phyloP scores from a whole-genome alignment of 2,113 vertebrate species.

The Lophura nycthemera region DNA sequence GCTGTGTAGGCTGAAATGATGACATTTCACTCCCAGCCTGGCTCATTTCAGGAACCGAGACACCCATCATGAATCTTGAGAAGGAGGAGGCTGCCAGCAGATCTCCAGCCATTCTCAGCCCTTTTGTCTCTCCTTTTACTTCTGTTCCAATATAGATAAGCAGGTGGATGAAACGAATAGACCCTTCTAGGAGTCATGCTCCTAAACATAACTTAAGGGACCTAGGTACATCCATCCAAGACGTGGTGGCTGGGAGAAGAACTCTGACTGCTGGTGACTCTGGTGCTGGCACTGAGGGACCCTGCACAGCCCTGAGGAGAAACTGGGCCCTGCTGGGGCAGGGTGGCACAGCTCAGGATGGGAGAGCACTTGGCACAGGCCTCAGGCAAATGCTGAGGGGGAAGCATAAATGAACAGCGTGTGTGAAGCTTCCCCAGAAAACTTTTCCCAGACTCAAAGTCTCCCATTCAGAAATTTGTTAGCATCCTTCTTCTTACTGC shows the following conservation, averaged over 20 bases:
- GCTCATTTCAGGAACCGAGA: accelerated
- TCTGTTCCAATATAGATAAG: neutral
- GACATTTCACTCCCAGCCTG: neutral
- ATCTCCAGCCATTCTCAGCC: neutral
- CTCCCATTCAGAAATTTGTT: neutral
- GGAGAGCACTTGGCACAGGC: accelerated
- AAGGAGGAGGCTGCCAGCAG: accelerated
- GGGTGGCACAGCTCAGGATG: neutral
- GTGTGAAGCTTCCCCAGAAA: neutral
- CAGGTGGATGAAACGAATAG: neutral
- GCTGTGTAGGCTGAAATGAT: neutral
- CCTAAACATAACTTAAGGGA: neutral
- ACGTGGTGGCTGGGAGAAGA: neutral
- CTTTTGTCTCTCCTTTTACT: neutral
- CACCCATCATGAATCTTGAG: neutral
- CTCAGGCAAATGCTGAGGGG: neutral
- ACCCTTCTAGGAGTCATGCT: neutral
- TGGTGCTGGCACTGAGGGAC: accelerated
- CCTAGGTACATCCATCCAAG: neutral
- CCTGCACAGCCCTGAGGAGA: neutral
- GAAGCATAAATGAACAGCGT: neutral
- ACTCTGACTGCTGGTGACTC: neutral
- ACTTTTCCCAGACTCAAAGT: neutral
- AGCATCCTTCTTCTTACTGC: neutral
- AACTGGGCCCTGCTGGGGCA: neutral